Conservation (phyloP, 2,888 invertebrate species). For the Drosophila borealis region DNA sequence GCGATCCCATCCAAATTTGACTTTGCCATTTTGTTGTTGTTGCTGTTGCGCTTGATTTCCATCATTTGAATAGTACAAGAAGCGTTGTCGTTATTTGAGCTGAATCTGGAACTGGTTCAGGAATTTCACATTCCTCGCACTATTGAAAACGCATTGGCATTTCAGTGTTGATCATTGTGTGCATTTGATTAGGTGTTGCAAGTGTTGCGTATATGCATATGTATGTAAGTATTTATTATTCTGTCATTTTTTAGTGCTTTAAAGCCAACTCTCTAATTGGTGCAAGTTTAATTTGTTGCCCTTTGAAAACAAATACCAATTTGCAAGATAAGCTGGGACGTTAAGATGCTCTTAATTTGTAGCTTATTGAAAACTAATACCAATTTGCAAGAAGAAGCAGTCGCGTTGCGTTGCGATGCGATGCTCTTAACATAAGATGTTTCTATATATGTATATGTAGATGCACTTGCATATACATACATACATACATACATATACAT, state of each 20-base stretch:
- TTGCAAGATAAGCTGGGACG: no score
- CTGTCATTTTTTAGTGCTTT: background rate
- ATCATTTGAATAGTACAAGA: slow-evolving; percentile 63
- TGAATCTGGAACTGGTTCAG: slow-evolving; percentile 53
- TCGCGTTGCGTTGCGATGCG: no score
- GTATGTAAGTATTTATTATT: background rate
- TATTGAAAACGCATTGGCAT: slow-evolving; percentile 52
- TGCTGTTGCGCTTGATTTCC: slow-evolving; percentile 52
- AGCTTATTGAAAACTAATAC: no score
- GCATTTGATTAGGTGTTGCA: slow-evolving; percentile 37
- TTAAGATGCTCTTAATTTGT: no score
- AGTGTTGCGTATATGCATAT: background rate
- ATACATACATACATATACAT: no score
- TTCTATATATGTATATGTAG: no score
- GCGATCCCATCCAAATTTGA: slow-evolving; percentile 65
- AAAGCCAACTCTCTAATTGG: background rate
- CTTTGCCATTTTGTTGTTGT: slow-evolving; percentile 58
- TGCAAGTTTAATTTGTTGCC: background rate
- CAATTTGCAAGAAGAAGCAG: no score
- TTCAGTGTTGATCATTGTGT: slow-evolving; percentile 35
- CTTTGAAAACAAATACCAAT: no score
- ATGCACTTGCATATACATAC: no score
- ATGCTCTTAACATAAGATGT: no score
- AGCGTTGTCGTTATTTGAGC: slow-evolving; percentile 54
- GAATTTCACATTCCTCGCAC: slow-evolving; percentile 44